A percentile compares a stretch with the other conserved stretches of the same genome.
These are phyloP conservation scores for Chondrilla cf. caribensis DNA, from an alignment of 37 sponge, comb jelly and placozoan species.

Conservation along the genomic window DNA sequence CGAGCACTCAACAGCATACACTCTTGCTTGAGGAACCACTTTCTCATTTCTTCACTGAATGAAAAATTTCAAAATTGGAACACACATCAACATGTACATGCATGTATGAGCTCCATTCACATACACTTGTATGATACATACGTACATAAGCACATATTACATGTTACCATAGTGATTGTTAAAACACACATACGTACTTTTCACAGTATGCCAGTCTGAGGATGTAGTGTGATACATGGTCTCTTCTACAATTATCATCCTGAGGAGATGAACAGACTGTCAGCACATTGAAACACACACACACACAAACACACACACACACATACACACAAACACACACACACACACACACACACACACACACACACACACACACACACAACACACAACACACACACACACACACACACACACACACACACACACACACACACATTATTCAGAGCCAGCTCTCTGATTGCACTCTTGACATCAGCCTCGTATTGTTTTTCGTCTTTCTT, in stretches of 20 bases:
- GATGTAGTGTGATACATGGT: conserved; percentile 94
- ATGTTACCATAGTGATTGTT: too few relatives aligned
- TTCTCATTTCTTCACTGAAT: conserved; percentile 70
- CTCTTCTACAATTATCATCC: conserved; percentile 57
- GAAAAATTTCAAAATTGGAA: not conserved
- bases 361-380: not conserved
- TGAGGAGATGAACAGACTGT: conserved; percentile 5
- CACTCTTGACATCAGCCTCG: not conserved
- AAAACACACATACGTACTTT: too few relatives aligned
- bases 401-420: not conserved
- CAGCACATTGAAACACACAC: not conserved
- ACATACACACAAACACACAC: not conserved
- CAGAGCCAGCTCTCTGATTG: not conserved
- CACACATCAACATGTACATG: not conserved
- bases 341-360: not conserved
- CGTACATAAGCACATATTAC: too few relatives aligned
- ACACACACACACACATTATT: not conserved
- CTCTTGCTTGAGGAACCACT: conserved; percentile 84
- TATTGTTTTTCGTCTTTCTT: not conserved
- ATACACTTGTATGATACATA: too few relatives aligned
- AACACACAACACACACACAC: not conserved
- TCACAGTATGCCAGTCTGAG: conserved; percentile 89
- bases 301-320: not conserved
- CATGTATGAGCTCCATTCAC: too few relatives aligned
- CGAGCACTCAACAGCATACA: conserved; percentile 29